A percentile compares a stretch with the other conserved stretches of the same genome.
phyloP scores from a whole-genome alignment of 2,888 invertebrate genomes.

The Electrophaes corylata region DNA sequence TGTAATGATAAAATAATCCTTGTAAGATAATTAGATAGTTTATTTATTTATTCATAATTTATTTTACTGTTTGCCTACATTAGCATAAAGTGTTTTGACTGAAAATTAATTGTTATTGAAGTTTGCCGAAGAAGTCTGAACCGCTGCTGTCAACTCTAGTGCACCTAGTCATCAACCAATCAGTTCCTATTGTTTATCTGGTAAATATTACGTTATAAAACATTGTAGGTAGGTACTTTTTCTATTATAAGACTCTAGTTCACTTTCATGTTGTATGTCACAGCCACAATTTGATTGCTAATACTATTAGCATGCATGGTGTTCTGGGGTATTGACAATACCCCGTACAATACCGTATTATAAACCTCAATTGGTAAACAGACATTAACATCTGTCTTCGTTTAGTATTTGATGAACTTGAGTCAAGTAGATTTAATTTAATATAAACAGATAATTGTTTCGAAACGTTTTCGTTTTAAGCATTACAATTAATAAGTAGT shows the following conservation, averaged over 20 bases:
- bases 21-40: constrained; percentile 42
- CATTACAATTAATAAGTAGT: constrained; percentile 13
- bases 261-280: background rate
- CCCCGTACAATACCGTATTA: too few species aligned
- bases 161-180: constrained; percentile 45
- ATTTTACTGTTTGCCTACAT: constrained; percentile 36
- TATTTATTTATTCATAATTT: constrained; percentile 28
- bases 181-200: constrained; percentile 44
- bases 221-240: background rate
- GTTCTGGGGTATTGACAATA: constrained; percentile 1
- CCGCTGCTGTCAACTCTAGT: constrained; percentile 51
- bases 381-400: background rate
- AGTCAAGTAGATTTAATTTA: constrained; percentile 1
- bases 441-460: constrained; percentile 4
- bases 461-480: constrained; percentile 20
- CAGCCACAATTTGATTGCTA: too few species aligned
- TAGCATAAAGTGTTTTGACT: constrained; percentile 65
- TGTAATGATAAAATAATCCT: constrained; percentile 46
- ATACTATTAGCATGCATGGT: background rate
- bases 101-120: constrained; percentile 57
- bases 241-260: constrained; percentile 10
- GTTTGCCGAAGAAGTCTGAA: constrained; percentile 69
- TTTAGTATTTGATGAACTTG: constrained; percentile 3
- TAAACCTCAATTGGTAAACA: constrained; percentile 2
- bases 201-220: constrained; percentile 13